phyloP scores from a whole-genome alignment of 2,888 invertebrate species.

The Watsonalla binaria region DNA sequence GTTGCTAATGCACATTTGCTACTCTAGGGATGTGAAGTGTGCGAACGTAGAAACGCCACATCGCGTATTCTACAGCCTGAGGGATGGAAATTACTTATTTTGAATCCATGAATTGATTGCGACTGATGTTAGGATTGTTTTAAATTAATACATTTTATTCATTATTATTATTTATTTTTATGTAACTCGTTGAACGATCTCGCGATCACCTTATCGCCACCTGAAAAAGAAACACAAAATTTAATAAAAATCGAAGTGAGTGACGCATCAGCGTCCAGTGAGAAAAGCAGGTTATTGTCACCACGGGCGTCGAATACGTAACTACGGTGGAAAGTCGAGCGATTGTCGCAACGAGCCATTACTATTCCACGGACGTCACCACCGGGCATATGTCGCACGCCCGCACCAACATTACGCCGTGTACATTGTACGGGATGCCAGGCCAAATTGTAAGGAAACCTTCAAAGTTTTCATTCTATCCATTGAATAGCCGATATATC shows the following conservation, averaged over 20 bases:
- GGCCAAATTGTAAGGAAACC: background rate
- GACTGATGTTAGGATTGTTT: too few species aligned
- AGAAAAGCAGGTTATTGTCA: constrained; percentile 30
- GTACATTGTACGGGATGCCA: constrained; percentile 2
- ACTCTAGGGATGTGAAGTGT: too few species aligned
- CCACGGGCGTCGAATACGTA: constrained; percentile 45
- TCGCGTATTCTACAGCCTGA: too few species aligned
- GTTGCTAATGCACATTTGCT: too few species aligned
- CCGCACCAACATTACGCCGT: constrained; percentile 25
- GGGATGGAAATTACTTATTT: too few species aligned
- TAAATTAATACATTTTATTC: too few species aligned
- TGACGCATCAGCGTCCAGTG: constrained; percentile 27
- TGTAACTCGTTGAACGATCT: too few species aligned
- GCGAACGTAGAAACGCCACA: too few species aligned
- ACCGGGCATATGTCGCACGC: constrained; percentile 46
- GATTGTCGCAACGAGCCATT: constrained; percentile 48
- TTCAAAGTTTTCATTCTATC: background rate
- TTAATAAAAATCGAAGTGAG: constrained; percentile 29
- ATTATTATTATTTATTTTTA: too few species aligned
- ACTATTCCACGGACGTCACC: constrained; percentile 46
- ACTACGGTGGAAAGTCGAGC: constrained; percentile 56
- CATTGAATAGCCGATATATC: background rate
- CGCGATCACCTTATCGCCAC: background rate
- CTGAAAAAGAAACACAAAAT: constrained; percentile 19
- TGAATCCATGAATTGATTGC: too few species aligned